Evolutionary conservation across 2,888 invertebrate genomes (phyloP), one percentile per base, ranked within the genome.

Genomic region (Heliconius hortense): DNA sequence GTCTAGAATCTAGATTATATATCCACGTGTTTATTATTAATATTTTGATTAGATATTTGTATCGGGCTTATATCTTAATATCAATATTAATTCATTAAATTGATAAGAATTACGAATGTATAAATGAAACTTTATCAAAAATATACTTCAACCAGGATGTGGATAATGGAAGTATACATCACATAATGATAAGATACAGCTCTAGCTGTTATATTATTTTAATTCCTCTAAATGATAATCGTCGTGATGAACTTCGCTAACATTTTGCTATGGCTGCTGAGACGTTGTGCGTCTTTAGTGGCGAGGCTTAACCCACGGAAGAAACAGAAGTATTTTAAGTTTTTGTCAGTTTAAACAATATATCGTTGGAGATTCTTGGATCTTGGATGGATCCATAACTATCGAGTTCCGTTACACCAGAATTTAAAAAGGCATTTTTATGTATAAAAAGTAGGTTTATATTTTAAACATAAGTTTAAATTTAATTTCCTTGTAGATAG

Each of bases 41-140:
- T 73, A 43, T 74, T 31, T 63, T 62, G 62, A 69, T 48, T 62
- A 62, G 28, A 60, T 67, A 60, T 56, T 80, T 77, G 72, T 73
- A 72, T 72, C 43, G 31, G 48, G 70, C 48, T 63, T 70, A 75
- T 60, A 66, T 75, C n/a, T 66, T 60, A 7, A n/a, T 59, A 63
- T 28, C 64, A 59, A 35, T 71, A 64, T 28, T 56, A 31, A 69
- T 31, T 56, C 31, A n/a, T 69, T 56, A 56, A 28, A 53, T 53
- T 69, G 31, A 69, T 69, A 31, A 35, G 5, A 11, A 56, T 69
- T 69, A 35, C n/a, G 56, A 69, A 35, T 56, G 31, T 56, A 69
- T 21, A 35, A 56, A 56, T 31, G 31, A 31, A 56, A 69, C n/a
- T 35, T 53, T 31, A 56, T 56, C 56, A 15, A 68, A 67, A 28